Conservation (phyloP, 1,140 invertebrate species). For the Phthorimaea operculella region DNA sequence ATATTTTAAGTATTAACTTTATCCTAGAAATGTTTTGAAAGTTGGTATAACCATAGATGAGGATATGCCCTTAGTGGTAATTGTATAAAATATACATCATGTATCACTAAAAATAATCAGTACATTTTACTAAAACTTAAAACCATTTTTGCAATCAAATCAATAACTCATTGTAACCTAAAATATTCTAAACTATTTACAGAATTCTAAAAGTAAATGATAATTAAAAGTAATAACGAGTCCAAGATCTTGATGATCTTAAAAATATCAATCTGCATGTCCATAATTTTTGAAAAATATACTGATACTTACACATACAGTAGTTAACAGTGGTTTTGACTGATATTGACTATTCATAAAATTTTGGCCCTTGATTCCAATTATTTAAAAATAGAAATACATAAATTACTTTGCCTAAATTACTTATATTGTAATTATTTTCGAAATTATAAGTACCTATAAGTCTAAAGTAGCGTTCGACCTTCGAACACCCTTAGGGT, state of each 20-base stretch:
- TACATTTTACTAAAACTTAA: conserved; percentile 61
- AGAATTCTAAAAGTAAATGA: conserved; percentile 24
- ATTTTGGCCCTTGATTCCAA: conserved; percentile 60
- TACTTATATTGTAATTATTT: conserved; percentile 9
- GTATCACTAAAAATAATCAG: conserved; percentile 63
- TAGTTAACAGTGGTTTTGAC: conserved; percentile 40
- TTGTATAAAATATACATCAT: conserved; percentile 57
- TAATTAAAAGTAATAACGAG: conserved; percentile 27
- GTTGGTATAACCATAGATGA: conserved; percentile 45
- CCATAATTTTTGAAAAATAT: conserved; percentile 10
- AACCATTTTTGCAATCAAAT: conserved; percentile 35
- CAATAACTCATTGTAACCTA: conserved; percentile 33
- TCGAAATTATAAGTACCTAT: conserved; percentile 33
- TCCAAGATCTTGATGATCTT: conserved; percentile 23
- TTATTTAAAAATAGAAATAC: conserved; percentile 34
- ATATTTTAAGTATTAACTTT: too few relatives aligned
- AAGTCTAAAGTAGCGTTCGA: conserved; percentile 15
- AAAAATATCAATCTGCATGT: conserved; percentile 21
- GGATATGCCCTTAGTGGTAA: conserved; percentile 46
- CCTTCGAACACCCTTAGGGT: too few relatives aligned
- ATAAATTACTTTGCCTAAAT: conserved; percentile 25
- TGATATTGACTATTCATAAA: conserved; percentile 55
- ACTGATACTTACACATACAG: conserved; percentile 26
- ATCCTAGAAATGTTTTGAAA: too few relatives aligned
- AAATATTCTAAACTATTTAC: conserved; percentile 46